Conservation (phyloP, 2,797 vertebrate genomes). For the Florisuga fusca region DNA sequence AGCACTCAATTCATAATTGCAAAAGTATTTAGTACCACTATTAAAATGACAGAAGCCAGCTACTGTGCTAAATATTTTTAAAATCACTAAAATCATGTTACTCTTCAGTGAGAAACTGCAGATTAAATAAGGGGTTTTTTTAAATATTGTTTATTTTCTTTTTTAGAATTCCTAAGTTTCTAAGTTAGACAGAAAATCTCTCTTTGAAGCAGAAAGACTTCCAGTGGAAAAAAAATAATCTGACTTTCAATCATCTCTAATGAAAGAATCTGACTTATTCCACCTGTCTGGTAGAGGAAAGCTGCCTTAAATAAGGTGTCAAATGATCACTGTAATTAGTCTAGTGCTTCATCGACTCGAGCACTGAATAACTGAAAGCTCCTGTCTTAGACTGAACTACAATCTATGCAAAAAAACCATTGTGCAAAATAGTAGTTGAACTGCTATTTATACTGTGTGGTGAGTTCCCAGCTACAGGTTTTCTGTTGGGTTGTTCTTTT, state of each 20-base stretch:
- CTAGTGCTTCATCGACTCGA: neutral
- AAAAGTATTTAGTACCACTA: neutral
- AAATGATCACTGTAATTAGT: neutral
- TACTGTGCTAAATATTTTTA: neutral
- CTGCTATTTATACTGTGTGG: no score
- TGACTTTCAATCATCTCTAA: neutral
- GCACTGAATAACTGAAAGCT: neutral
- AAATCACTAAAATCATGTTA: neutral
- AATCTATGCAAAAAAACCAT: neutral
- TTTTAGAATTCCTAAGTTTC: neutral
- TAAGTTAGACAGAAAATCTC: neutral
- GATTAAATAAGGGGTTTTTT: fast-evolving
- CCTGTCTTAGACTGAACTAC: neutral
- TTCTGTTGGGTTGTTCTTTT: neutral
- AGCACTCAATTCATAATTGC: neutral
- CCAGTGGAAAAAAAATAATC: neutral
- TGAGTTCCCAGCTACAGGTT: neutral
- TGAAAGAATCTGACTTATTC: neutral
- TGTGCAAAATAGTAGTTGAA: no score
- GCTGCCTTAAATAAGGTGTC: neutral
- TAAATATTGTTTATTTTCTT: neutral
- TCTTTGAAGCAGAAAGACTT: neutral
- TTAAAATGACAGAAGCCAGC: neutral
- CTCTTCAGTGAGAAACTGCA: neutral
- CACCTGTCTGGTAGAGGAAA: neutral